Evolutionary conservation across 2,888 invertebrate genomes (phyloP), one percentile per base, ranked within the genome.

Genomic region (Eledona agricola): DNA sequence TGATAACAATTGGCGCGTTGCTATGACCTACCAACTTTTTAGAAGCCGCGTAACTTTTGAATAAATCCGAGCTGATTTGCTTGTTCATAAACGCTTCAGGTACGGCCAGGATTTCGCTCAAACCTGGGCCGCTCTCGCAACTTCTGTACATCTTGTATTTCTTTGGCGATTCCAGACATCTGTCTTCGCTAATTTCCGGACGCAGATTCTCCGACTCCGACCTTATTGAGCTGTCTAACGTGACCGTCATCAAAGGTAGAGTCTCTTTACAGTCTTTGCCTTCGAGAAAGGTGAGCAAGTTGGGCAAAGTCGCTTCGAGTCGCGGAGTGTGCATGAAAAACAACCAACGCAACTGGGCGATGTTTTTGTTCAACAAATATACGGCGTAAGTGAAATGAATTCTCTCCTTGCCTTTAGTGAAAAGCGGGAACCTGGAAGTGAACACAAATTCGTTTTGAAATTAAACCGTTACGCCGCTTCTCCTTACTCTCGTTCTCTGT

Each of bases 311-410:
- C 2, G 88, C 84, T 52, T 90, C 77, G 55, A 93, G 81, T 72
- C 93, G 90, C 2, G 81, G 78, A 0, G 91, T 87, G 0, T 87
- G 81, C 25, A 90, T 77, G 1, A 87, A 88, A 59, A 88, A 84
- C 28, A 87, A 86, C 83, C 88, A 90, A 34, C 90, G 77, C 53
- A 96, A 76, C 76, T 98, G 97, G 1, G 93, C 93, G 56, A 98
- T 90, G 72, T 97, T 95, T 77, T 95, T 96, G 78, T 96, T 96
- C 16, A 97, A 78, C 6, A 96, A 80, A 72, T 91, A 96, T 57
- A 96, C 89, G 2, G 89, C 96, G 75, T 96, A 96, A 55, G 90
- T 87, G 71, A 94, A 93, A 61, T 89, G 82, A 4, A 88, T 82
- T 52, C 85, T 83, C 67, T 91, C 90, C 63, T 89, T 90, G 25